These are phyloP conservation scores for Scolopax mira DNA, from an alignment of 2,113 vertebrate species.

Conservation along the genomic window DNA sequence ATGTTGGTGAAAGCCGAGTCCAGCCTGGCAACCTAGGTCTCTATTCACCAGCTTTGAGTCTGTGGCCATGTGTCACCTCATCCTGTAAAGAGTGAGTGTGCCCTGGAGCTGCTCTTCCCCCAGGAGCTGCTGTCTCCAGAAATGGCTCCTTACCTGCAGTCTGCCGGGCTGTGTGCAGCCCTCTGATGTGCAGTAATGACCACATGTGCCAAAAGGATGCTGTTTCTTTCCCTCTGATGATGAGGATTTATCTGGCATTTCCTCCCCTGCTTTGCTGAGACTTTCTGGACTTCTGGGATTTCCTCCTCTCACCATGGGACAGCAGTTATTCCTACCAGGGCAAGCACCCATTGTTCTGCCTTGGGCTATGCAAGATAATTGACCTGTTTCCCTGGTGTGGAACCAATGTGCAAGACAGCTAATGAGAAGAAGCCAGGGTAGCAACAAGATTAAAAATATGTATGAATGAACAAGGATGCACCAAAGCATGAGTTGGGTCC, in stretches of 20 bases:
- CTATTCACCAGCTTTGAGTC: background rate
- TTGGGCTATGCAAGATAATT: background rate
- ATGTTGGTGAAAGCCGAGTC: background rate
- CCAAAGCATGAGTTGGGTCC: background rate
- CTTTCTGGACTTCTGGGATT: background rate
- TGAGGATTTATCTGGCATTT: background rate
- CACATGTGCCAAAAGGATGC: background rate
- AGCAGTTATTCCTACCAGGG: background rate
- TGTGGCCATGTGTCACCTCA: background rate
- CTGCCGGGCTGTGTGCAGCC: background rate
- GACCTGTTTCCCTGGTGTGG: background rate
- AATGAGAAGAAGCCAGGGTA: background rate
- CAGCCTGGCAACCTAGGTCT: background rate
- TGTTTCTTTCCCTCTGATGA: background rate
- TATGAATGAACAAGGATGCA: constrained; percentile 4
- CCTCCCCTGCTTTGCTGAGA: background rate
- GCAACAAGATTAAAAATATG: constrained; percentile 42
- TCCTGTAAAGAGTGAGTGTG: background rate
- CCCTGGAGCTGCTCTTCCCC: background rate
- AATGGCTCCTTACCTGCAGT: background rate
- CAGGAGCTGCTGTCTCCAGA: background rate
- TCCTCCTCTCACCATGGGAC: background rate
- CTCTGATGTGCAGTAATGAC: background rate
- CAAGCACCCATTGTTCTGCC: background rate
- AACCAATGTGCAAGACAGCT: background rate